Percentiles rank a stretch among this genome's conserved stretches.
phyloP scores from a whole-genome alignment of 2,888 invertebrate species.

The Cephus nigrinus region DNA sequence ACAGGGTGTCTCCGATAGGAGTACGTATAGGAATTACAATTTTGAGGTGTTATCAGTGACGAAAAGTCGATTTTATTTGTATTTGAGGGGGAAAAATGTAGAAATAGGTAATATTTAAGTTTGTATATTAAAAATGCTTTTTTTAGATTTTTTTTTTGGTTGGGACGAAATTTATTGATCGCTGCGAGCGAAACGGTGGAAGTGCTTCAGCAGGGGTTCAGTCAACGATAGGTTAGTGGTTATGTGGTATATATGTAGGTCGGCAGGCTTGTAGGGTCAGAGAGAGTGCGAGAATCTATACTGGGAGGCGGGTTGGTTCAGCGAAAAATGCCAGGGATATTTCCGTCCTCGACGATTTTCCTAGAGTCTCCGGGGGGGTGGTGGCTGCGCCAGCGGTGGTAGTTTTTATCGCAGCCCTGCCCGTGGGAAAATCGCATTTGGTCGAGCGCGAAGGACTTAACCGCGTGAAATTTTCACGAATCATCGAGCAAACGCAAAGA shows the following conservation, averaged over 20 bases:
- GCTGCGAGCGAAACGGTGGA: neutral
- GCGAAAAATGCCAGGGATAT: neutral
- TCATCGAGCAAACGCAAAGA: conserved; percentile 20
- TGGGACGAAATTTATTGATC: neutral
- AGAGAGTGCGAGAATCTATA: neutral
- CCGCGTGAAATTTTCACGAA: conserved; percentile 26
- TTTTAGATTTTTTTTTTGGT: neutral
- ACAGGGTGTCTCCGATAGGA: too few relatives aligned
- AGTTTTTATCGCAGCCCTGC: too few relatives aligned
- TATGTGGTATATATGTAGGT: neutral
- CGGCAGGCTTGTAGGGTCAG: neutral
- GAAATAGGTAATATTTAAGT: too few relatives aligned
- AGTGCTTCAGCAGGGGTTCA: neutral
- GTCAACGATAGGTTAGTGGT: neutral
- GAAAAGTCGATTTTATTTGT: neutral
- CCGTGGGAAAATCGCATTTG: too few relatives aligned
- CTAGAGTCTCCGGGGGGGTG: neutral
- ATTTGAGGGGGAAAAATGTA: too few relatives aligned
- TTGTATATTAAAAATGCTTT: neutral
- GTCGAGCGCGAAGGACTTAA: too few relatives aligned
- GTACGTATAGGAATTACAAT: neutral
- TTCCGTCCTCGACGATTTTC: neutral
- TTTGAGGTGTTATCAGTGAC: neutral
- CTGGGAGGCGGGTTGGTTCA: neutral
- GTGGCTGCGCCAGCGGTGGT: neutral